These are phyloP conservation scores for Synaphobranchus kaupii DNA, from an alignment of 2,797 vertebrate genomes.

Conservation along the genomic window DNA sequence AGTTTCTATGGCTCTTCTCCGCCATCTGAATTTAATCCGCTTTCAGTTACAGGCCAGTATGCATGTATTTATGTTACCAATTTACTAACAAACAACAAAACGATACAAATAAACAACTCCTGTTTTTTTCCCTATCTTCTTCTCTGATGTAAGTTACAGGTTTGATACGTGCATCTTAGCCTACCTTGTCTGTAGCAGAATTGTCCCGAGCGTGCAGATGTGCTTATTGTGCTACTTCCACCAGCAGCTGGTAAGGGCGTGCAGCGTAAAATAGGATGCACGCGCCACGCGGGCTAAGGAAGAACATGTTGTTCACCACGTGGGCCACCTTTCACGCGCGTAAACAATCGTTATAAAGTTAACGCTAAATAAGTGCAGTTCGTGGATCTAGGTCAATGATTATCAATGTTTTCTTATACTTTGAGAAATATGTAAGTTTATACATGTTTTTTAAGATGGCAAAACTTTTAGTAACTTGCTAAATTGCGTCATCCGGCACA, in stretches of 20 bases:
- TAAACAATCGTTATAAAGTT: neutral
- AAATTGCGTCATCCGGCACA: neutral
- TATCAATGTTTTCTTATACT: neutral
- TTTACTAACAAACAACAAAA: neutral
- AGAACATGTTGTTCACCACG: neutral
- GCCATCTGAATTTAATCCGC: neutral
- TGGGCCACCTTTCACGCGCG: neutral
- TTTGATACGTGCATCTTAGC: neutral
- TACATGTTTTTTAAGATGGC: neutral
- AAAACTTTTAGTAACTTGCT: neutral
- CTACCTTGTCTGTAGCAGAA: neutral
- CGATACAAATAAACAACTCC: neutral
- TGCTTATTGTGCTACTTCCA: neutral
- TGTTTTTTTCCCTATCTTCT: neutral
- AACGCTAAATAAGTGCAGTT: neutral
- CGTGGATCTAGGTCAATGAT: neutral
- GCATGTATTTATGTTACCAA: neutral
- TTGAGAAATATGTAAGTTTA: neutral
- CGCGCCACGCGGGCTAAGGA: neutral
- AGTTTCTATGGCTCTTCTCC: neutral
- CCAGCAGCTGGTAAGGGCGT: neutral
- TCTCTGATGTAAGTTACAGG: neutral
- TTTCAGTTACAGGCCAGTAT: neutral
- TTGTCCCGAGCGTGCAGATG: neutral
- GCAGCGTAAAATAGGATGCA: neutral